Conservation (phyloP, 1,140 invertebrate species). For the Drosophila rufa region DNA sequence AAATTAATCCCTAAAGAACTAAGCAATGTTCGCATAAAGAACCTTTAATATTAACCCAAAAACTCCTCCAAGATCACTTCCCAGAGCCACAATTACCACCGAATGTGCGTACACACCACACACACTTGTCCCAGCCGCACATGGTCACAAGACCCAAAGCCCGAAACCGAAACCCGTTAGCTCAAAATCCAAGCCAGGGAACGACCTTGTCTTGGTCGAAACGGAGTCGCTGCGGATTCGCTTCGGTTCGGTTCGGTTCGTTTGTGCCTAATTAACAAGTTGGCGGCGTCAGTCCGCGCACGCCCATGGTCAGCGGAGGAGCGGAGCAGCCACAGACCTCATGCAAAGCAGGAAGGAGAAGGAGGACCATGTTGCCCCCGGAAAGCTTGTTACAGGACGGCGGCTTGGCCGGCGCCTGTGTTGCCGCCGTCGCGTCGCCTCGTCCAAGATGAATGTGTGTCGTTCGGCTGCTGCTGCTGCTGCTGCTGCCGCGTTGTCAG, state of each 20-base stretch:
- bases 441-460: conserved; percentile 77
- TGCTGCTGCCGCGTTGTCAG: conserved; percentile 57
- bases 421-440: conserved; percentile 45
- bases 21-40: too few species aligned
- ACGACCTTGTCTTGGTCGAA: conserved; percentile 45
- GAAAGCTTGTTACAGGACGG: conserved; percentile 59
- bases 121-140: conserved; percentile 4
- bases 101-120: background rate
- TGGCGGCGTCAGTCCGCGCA: conserved; percentile 65
- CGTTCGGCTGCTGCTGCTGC: conserved; percentile 37
- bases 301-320: conserved; percentile 18
- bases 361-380: conserved; percentile 55
- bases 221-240: background rate
- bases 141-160: background rate
- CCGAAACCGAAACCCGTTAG: conserved; percentile 30
- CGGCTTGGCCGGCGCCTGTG: conserved; percentile 54
- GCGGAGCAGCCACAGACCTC: conserved; percentile 23
- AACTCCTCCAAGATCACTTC: background rate
- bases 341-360: conserved; percentile 45
- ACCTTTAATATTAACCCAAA: too few species aligned
- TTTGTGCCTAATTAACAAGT: conserved; percentile 78
- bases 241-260: conserved; percentile 35
- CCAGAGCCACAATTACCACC: background rate
- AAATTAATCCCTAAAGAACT: too few species aligned
- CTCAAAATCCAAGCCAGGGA: conserved; percentile 15